These are phyloP conservation scores for Chondrilla cf. caribensis DNA, from an alignment of 37 sponge, comb jelly and placozoan genomes.

Conservation along the genomic window DNA sequence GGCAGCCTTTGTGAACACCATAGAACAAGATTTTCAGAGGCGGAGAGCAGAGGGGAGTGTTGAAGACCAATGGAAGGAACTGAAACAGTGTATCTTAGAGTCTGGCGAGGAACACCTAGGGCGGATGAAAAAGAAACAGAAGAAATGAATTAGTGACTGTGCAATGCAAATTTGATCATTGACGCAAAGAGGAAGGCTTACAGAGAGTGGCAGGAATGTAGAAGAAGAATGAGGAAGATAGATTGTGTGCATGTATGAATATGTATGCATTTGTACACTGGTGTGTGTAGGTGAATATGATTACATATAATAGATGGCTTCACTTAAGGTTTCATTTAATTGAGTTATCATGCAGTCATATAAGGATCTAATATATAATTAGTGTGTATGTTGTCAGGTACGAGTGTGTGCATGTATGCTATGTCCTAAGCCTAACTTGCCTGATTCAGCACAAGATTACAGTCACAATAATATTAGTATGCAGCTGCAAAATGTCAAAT, in stretches of 20 bases:
- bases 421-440: no score
- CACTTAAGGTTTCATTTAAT: no score
- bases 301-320: no score
- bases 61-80: not conserved
- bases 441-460: no score
- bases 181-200: no score
- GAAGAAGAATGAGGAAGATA: not conserved
- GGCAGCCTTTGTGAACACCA: not conserved
- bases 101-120: not conserved
- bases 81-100: slow-evolving; percentile 13
- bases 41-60: not conserved
- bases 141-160: not conserved
- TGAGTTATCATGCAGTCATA: no score
- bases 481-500: no score
- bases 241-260: no score
- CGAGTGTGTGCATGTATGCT: not conserved
- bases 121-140: slow-evolving; percentile 7
- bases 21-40: not conserved
- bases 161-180: no score
- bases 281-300: no score
- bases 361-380: no score
- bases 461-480: no score
- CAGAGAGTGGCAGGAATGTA: not conserved
- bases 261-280: not conserved
- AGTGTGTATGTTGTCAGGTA: not conserved